Evolutionary conservation across 2,797 vertebrate species (phyloP).

Genomic region (Macrochelys suwanniensis): DNA sequence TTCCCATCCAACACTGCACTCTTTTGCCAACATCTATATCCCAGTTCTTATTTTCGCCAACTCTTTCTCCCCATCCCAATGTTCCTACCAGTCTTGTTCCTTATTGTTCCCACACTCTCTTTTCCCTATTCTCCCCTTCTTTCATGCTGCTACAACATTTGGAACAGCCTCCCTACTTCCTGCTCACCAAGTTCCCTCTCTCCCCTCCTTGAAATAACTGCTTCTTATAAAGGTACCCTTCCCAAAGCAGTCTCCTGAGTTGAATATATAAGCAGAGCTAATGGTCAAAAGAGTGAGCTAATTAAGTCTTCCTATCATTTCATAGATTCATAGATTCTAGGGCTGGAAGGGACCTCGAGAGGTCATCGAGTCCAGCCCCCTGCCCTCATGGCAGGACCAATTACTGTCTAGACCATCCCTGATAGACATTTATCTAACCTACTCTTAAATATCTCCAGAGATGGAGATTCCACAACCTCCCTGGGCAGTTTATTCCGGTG

Average conservation of each 20-base stretch:
- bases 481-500: no score
- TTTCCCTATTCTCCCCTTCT: neutral
- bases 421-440: no score
- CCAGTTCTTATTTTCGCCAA: neutral
- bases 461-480: no score
- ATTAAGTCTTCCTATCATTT: neutral
- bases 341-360: no score
- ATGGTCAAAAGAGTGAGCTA: neutral
- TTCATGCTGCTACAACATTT: neutral
- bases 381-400: no score
- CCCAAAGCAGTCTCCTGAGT: neutral
- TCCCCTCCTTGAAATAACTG: neutral
- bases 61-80: neutral
- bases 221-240: neutral
- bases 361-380: no score
- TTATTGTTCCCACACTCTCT: neutral
- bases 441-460: no score
- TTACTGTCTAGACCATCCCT: no score
- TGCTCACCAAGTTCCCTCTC: neutral
- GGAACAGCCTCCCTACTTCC: neutral
- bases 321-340: neutral
- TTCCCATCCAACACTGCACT: neutral
- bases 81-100: fast-evolving
- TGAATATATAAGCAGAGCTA: neutral
- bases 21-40: neutral